These are phyloP conservation scores for Chaetops frenatus DNA, from an alignment of 2,113 vertebrate species.

Conservation along the genomic window DNA sequence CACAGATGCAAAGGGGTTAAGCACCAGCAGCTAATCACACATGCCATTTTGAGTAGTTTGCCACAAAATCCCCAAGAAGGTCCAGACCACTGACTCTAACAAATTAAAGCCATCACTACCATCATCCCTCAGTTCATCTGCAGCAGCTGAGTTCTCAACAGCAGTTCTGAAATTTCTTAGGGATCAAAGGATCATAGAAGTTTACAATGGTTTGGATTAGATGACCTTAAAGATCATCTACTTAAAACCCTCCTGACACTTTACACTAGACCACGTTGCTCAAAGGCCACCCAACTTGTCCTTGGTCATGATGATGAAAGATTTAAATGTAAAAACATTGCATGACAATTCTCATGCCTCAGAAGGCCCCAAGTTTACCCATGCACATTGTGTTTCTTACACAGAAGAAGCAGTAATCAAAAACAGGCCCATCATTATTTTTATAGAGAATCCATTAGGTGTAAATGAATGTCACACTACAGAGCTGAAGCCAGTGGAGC, in stretches of 20 bases:
- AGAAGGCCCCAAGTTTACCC: background rate
- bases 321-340: background rate
- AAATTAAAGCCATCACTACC: background rate
- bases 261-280: background rate
- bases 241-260: background rate
- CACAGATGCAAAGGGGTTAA: background rate
- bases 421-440: background rate
- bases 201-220: background rate
- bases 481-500: background rate
- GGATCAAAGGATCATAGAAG: background rate
- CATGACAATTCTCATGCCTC: background rate
- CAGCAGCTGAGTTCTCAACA: background rate
- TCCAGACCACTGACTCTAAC: background rate
- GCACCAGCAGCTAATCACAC: fast-evolving
- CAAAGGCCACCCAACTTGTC: background rate
- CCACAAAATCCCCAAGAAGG: background rate
- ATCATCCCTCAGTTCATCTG: background rate
- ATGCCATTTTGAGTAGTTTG: background rate
- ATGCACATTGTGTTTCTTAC: background rate
- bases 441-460: background rate
- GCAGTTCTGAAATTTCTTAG: background rate
- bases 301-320: background rate
- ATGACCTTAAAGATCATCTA: background rate
- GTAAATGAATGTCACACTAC: background rate
- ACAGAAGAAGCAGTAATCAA: background rate